A percentile compares a stretch with the other conserved stretches of the same genome.
These are phyloP conservation scores for Torymus tubicola DNA, from an alignment of 2,888 invertebrate genomes.

Conservation along the genomic window DNA sequence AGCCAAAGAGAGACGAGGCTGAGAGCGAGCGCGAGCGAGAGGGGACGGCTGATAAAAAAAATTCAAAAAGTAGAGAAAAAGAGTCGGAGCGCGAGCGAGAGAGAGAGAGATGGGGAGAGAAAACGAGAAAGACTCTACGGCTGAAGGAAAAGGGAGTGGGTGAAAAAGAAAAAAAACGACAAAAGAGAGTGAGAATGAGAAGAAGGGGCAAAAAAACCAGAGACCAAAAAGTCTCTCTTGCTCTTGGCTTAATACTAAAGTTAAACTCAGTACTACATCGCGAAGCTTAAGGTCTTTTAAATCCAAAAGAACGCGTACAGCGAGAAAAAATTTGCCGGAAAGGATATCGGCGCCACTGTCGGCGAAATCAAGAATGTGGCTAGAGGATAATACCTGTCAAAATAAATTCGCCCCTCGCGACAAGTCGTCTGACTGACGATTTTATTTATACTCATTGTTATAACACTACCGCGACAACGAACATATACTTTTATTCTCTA, in stretches of 20 bases:
- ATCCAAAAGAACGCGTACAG: not conserved
- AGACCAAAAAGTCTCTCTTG: not conserved
- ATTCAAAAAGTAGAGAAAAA: no score
- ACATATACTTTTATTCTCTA: no score
- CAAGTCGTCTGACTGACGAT: no score
- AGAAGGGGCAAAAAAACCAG: not conserved
- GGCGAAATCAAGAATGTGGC: not conserved
- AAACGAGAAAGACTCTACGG: conserved; percentile 45
- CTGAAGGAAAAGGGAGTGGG: conserved; percentile 48
- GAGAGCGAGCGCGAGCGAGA: no score
- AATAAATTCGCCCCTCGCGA: no score
- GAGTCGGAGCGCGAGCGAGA: no score
- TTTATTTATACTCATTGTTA: no score
- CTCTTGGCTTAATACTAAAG: conserved; percentile 4
- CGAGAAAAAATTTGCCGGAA: not conserved
- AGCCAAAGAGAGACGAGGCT: not conserved
- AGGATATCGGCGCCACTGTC: not conserved
- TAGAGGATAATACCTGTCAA: no score
- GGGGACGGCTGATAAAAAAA: no score
- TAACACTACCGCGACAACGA: no score
- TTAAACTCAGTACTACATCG: not conserved
- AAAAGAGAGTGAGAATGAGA: no score
- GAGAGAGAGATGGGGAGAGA: not conserved
- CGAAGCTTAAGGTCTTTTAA: not conserved
- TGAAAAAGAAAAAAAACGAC: not conserved